phyloP scores from a whole-genome alignment of 2,797 vertebrate species.

The Rhabdomys pumilio region DNA sequence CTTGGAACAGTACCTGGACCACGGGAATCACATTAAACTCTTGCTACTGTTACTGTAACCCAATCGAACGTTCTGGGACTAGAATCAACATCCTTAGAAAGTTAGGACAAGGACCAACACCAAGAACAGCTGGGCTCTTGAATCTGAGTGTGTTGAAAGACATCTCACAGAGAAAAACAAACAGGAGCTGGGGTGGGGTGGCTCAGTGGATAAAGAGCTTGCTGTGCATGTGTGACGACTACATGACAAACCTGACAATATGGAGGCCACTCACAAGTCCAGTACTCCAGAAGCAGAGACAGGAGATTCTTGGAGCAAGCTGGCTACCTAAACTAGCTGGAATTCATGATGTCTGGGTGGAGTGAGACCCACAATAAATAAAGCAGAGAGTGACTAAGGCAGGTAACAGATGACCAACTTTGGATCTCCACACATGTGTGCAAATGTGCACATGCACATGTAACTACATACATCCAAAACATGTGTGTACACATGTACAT shows the following conservation, averaged over 20 bases:
- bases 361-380: neutral
- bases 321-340: neutral
- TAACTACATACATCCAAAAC: neutral
- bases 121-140: neutral
- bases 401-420: neutral
- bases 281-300: neutral
- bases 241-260: too few relatives aligned
- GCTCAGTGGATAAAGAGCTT: neutral
- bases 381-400: neutral
- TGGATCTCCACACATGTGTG: neutral
- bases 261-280: neutral
- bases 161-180: neutral
- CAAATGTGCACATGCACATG: neutral
- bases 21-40: neutral
- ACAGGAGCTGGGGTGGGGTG: neutral
- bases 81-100: neutral
- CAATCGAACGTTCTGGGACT: neutral
- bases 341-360: neutral
- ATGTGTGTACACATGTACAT: neutral
- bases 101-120: neutral
- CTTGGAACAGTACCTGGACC: neutral
- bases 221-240: neutral
- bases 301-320: neutral
- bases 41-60: neutral
- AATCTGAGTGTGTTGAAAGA: constrained; percentile 2